Conservation (phyloP, 2,888 invertebrate species). For the Achlya flavicornis region DNA sequence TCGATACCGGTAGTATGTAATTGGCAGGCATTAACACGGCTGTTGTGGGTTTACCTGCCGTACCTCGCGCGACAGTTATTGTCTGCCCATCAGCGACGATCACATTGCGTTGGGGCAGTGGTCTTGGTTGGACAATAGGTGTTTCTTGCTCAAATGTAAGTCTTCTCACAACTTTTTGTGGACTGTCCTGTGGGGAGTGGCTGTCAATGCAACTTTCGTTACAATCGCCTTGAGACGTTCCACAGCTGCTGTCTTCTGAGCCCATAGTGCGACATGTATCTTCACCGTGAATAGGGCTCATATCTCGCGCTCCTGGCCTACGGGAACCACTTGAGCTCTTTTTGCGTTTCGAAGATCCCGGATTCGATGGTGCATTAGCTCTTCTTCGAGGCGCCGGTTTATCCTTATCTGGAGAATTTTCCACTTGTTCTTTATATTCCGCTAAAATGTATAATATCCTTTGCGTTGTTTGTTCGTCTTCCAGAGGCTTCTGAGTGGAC, state of each 20-base stretch:
- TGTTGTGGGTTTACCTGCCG: slow-evolving; percentile 85
- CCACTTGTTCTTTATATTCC: slow-evolving; percentile 90
- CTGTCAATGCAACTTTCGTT: slow-evolving; percentile 79
- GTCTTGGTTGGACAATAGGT: slow-evolving; percentile 57
- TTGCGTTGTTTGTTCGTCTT: slow-evolving; percentile 92
- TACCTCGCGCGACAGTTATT: slow-evolving; percentile 84
- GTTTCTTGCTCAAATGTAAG: slow-evolving; percentile 78
- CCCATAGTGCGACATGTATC: slow-evolving; percentile 88
- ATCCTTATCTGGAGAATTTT: slow-evolving; percentile 92
- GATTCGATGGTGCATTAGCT: slow-evolving; percentile 89
- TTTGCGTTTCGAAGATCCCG: slow-evolving; percentile 88
- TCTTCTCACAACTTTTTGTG: slow-evolving; percentile 74
- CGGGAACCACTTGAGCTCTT: slow-evolving; percentile 85
- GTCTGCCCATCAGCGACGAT: slow-evolving; percentile 87
- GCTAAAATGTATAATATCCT: slow-evolving; percentile 91
- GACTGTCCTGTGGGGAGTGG: slow-evolving; percentile 83
- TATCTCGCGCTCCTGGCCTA: slow-evolving; percentile 79
- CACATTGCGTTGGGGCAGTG: slow-evolving; percentile 80
- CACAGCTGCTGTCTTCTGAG: slow-evolving; percentile 90
- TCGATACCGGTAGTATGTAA: slow-evolving; percentile 88
- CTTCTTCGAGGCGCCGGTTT: slow-evolving; percentile 91
- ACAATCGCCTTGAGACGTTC: slow-evolving; percentile 84
- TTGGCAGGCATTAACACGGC: slow-evolving; percentile 89
- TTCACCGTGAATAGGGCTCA: slow-evolving; percentile 85
- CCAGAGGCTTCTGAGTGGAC: slow-evolving; percentile 87